Evolutionary conservation across 2,888 invertebrate genomes (phyloP), one percentile per base, ranked within the genome.

Genomic region (Pseudococcus jackbeardsleyi): DNA sequence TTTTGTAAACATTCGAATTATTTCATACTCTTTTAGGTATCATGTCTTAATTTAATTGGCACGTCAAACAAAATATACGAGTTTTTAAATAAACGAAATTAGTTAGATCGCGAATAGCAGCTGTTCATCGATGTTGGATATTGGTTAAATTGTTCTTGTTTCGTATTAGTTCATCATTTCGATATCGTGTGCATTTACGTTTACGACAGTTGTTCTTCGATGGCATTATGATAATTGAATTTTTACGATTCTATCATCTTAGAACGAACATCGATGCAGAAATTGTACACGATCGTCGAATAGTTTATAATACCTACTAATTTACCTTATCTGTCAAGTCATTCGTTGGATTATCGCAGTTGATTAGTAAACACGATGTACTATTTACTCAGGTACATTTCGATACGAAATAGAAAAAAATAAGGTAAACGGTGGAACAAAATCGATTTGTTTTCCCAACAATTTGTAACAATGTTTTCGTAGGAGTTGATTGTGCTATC

Each of bases 21-120:
- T 72, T 42, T 77, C 8, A 39, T 77, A 17, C 17, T 39, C 22
- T 12, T 46, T 82, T 19, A 1, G 42, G 5, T 42, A 46, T 82
- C 46, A 42, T 82, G 19, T 42, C n/a, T 82, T 46, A 46, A 82
- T 82, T 82, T 82, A 82, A 82, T 82, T 82, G 79, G 79, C 15
- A 82, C 79, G 79, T 82, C 79, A 82, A 82, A 82, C 79, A 82
- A 82, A 82, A 82, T 82, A 82, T 82, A 82, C 79, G 79, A 82
- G 79, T 82, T 82, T 33, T 82, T 82, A 82, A 82, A 82, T 82
- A 82, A 82, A 82, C 79, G 79, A 82, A 82, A 82, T 82, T 82
- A 82, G 79, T 12, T 2, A 46, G 42, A 82, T 82, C 79, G 79
- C 79, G 79, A 82, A 82, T 82, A 19, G 79, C 79, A 82, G 79